Percentiles rank a stretch among this genome's conserved stretches.
These are phyloP conservation scores for Coenonympha glycerion DNA, from an alignment of 2,888 invertebrate species.

Conservation along the genomic window DNA sequence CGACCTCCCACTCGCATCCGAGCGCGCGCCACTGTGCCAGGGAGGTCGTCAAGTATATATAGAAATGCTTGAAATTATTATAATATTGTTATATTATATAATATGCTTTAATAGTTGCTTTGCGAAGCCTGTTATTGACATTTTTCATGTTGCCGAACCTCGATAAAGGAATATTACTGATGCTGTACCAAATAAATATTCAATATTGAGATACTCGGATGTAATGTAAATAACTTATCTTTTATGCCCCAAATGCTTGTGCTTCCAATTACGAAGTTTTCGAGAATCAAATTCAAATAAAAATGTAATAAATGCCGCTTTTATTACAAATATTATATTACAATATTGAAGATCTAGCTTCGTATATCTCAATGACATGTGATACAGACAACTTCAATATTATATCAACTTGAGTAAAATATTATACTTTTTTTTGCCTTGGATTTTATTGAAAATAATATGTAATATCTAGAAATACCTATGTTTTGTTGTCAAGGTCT, in stretches of 20 bases:
- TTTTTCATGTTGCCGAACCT: conserved; percentile 30
- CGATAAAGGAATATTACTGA: conserved; percentile 26
- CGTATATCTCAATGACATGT: no score
- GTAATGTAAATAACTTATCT: conserved; percentile 22
- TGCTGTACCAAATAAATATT: conserved; percentile 30
- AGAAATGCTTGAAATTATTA: no score
- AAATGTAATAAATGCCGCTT: conserved; percentile 15
- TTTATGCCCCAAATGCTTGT: conserved; percentile 15
- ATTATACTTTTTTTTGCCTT: no score
- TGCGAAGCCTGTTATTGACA: conserved; percentile 32
- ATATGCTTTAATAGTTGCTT: conserved; percentile 25
- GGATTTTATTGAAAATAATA: no score
- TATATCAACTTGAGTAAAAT: no score
- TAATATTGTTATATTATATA: background rate
- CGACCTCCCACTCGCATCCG: no score
- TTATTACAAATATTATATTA: conserved; percentile 7
- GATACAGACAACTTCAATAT: no score
- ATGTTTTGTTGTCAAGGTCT: no score
- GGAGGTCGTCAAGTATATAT: no score
- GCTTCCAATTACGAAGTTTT: conserved; percentile 20
- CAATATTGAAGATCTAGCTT: no score
- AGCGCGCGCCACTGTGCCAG: no score
- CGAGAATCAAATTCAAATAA: conserved; percentile 3
- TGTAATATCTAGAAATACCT: no score
- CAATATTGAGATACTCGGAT: conserved; percentile 27